Percentiles rank a stretch among this genome's conserved stretches.
phyloP scores from a whole-genome alignment of 2,888 invertebrate genomes.

The Drosophila pegasa region DNA sequence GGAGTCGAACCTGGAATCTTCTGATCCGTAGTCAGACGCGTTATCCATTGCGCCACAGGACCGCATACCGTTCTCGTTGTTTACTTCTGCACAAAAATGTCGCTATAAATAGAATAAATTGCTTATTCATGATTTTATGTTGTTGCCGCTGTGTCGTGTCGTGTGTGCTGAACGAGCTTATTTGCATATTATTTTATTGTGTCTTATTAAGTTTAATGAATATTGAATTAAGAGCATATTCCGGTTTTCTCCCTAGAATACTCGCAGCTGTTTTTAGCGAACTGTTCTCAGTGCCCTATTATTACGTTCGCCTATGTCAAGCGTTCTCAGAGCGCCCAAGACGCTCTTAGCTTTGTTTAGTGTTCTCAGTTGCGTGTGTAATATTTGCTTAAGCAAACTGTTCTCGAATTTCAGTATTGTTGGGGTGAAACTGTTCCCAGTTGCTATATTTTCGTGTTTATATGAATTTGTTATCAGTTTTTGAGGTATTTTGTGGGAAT shows the following conservation, averaged over 20 bases:
- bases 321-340: neutral
- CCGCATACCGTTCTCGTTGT: slow-evolving; percentile 66
- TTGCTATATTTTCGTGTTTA: neutral
- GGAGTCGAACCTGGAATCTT: slow-evolving; percentile 85
- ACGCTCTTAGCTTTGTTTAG: neutral
- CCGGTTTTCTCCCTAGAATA: slow-evolving; percentile 37
- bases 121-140: slow-evolving; percentile 8
- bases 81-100: neutral
- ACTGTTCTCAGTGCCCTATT: slow-evolving; percentile 1
- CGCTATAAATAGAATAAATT: slow-evolving; percentile 27
- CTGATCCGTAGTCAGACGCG: slow-evolving; percentile 85
- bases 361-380: neutral
- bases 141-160: slow-evolving; percentile 10
- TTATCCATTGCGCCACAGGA: slow-evolving; percentile 85
- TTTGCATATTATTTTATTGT: slow-evolving; percentile 46
- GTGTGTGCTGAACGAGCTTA: slow-evolving; percentile 25
- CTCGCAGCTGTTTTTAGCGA: neutral
- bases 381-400: neutral
- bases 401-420: neutral
- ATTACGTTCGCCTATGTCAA: neutral
- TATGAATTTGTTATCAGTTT: neutral
- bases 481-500: neutral
- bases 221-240: slow-evolving; percentile 18
- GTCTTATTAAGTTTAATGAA: neutral
- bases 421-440: neutral